Evolutionary conservation across 2,797 vertebrate genomes (phyloP), one percentile per base, ranked within the genome.

Genomic region (Gouania willdenowi): DNA sequence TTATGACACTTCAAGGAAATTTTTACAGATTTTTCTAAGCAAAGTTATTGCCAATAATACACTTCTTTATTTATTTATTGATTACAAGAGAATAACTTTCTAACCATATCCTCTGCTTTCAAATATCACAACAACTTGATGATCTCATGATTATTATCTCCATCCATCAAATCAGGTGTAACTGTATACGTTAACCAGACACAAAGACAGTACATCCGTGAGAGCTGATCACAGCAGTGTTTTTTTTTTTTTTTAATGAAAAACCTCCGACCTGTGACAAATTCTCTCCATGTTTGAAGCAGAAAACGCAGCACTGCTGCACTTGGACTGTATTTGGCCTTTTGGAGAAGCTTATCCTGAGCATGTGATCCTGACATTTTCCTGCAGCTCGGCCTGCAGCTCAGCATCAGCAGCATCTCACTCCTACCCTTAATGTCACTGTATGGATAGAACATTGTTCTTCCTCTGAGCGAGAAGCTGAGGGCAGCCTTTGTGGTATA

Each of bases 281-380:
- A 41, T 3, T 29, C 13, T 3, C 25, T 16, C 25, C 5, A 3
- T n/a, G 2, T 38, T 17, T 15, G n/a, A n/a, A 20, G 2, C 31
- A 16, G 10, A n/a, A 26, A 23, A 31, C 15, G 13, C 9, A 16
- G 0, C 36, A 2, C 13, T 5, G 0, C 1, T 17, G 32, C 6
- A 0, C 18, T 1, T 4, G 6, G 30, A 21, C 28, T 0, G 11
- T 2, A 19, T 1, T 0, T 30, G 17, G 47, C 48, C 49, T 53
- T 52, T 16, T 25, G 16, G 40, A 18, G 1, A 8, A 25, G 46
- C 41, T 24, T 15, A 44, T 50, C 34, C 41, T 1, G 40, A 42
- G 5, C 65, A 52, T 43, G 53, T 26, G 45, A 66, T 41, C 5
- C 10, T 70, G 66, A 75, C 71, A 65, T 71, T 67, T 64, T 22